phyloP scores from a whole-genome alignment of 2,113 vertebrate species.

The Strigops habroptila region DNA sequence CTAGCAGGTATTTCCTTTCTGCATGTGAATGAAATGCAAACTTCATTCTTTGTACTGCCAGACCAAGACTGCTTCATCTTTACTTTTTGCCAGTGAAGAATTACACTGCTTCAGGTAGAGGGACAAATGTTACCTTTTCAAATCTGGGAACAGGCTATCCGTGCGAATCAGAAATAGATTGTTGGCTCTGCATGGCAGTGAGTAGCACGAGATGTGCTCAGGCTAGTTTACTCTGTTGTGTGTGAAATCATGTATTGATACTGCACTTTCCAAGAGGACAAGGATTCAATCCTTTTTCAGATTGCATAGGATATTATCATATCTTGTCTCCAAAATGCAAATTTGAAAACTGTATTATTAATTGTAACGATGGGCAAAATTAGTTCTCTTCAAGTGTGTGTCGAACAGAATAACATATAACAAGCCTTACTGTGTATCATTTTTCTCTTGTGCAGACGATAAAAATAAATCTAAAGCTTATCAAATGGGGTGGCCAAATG shows the following conservation, averaged over 20 bases:
- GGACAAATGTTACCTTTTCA: background rate
- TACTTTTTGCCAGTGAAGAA: background rate
- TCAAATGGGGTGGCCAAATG: background rate
- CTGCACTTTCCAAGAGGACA: background rate
- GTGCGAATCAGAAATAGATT: background rate
- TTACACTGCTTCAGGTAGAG: constrained; percentile 21
- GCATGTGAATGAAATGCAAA: background rate
- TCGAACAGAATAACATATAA: background rate
- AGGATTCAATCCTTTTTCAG: background rate
- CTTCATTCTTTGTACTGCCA: background rate
- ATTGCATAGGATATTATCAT: background rate
- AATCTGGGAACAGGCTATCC: background rate
- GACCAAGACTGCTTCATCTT: background rate
- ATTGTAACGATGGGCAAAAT: background rate
- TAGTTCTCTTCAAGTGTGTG: background rate
- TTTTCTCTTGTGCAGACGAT: background rate
- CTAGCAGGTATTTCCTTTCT: background rate
- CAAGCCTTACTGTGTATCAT: accelerated
- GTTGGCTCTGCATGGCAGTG: background rate
- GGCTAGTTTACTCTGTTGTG: background rate
- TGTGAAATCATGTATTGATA: background rate
- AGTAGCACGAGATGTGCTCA: background rate
- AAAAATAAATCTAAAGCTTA: background rate
- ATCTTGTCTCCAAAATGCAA: background rate
- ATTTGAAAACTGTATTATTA: background rate